Base-by-base conservation (phyloP, 1,140 invertebrate species). In the Heterodera schachtii region DNA sequence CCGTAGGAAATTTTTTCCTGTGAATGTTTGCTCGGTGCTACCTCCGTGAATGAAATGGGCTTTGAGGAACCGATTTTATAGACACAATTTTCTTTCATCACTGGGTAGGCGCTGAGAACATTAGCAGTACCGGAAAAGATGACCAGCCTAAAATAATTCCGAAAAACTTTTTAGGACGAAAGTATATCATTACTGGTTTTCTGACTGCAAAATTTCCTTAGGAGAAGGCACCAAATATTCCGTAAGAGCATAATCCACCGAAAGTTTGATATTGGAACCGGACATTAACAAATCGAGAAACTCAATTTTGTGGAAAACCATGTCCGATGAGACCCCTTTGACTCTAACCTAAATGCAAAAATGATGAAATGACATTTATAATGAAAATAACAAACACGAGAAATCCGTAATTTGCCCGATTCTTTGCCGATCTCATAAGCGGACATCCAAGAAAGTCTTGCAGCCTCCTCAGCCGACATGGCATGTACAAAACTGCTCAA, bases 1-100 rank as follows among this genome's bases (percentile, higher is more conserved):
- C 88, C 89, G 73, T 90, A 89, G 16, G 73, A 77, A 41, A 90
- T 77, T 52, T 82, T 82, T 52, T 84, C 88, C 0, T 66, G 64
- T 52, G 84, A 67, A 60, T 88, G 82, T 74, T 89, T 89, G 11
- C 70, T 67, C 13, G 86, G 85, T 19, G 52, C 60, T n/a, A 83
- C 73, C 19, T 78, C 79, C 9, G 88, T 89, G 44, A 83, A 89
- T 3, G 85, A 85, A 31, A 84, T 73, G 44, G 87, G 76, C 43
- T 90, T 88, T 31, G 67, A 70, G 21, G 78, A 73, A 16, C 85
- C 80, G 9, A 88, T 52, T 67, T 85, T 86, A 57, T 86, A 69
- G 49, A 70, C 79, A 73, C 85, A 85, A 19, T 75, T 81, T 64
- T 89, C 86, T 43, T 83, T 89, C 19, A 77, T 70, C 13, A 89